Percentiles rank a stretch among this genome's conserved stretches.
These are phyloP conservation scores for Micromesistius poutassou DNA, from an alignment of 2,797 vertebrate genomes.

Conservation along the genomic window DNA sequence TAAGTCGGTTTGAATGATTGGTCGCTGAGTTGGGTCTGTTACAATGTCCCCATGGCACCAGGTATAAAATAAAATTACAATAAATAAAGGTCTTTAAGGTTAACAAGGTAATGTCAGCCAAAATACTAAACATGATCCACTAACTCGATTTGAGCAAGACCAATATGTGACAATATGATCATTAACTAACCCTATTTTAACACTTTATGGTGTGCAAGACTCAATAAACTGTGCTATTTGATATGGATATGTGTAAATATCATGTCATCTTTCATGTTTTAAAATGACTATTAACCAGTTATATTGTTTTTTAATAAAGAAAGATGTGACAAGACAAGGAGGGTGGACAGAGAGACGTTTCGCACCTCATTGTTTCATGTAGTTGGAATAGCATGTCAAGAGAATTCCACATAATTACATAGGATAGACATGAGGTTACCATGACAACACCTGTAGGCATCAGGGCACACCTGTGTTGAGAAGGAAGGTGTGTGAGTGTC, in stretches of 20 bases:
- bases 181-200: too few species aligned
- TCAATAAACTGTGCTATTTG: neutral
- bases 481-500: slow-evolving; percentile 11
- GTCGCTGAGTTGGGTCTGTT: neutral
- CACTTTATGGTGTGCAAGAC: neutral
- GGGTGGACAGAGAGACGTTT: slow-evolving; percentile 22
- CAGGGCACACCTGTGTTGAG: slow-evolving; percentile 54
- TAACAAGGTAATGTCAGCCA: neutral
- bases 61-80: neutral
- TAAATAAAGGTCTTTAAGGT: neutral
- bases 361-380: slow-evolving; percentile 34
- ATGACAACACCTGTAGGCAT: slow-evolving; percentile 61
- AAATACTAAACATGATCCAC: too few species aligned
- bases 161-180: too few species aligned
- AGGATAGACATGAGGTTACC: slow-evolving; percentile 61
- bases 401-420: slow-evolving; percentile 59
- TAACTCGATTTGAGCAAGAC: too few species aligned
- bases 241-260: too few species aligned
- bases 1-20: neutral
- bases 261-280: too few species aligned
- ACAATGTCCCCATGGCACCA: neutral
- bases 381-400: slow-evolving; percentile 42
- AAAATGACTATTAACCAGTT: too few species aligned
- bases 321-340: neutral
- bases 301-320: neutral